Percentiles rank a stretch among this genome's conserved stretches.
Evolutionary conservation across 1,140 invertebrate species (phyloP).

Genomic region (Frieseomelitta varia): DNA sequence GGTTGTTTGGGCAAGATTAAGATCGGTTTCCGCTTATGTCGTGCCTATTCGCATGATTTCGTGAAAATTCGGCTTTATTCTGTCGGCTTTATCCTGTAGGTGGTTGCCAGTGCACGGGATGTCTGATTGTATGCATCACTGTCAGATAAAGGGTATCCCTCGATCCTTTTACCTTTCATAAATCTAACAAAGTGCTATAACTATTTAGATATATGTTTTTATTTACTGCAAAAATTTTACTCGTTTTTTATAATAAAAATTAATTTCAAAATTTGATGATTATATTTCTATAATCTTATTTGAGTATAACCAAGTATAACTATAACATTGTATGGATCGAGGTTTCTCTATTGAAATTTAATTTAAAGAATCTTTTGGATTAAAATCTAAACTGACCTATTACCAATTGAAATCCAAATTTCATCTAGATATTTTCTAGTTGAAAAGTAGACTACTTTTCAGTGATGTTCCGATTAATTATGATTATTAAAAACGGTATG

Average conservation of each 20-base stretch:
- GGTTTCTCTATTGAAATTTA: background rate
- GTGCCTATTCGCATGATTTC: constrained; percentile 11
- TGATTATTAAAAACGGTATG: background rate
- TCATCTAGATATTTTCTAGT: background rate
- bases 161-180: constrained; percentile 5
- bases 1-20: constrained; percentile 3
- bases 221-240: background rate
- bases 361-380: background rate
- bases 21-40: constrained; percentile 18
- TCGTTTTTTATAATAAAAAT: background rate
- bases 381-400: background rate
- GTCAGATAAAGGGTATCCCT: background rate
- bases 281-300: background rate
- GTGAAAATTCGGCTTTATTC: constrained; percentile 17
- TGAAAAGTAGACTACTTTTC: background rate
- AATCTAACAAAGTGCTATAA: background rate
- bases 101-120: constrained; percentile 4
- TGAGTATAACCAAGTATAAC: background rate
- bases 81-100: background rate
- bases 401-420: background rate
- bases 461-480: background rate
- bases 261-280: background rate
- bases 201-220: background rate
- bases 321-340: background rate
- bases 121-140: background rate